Evolutionary conservation across 2,888 invertebrate genomes (phyloP).

Genomic region (Heliconius cydno): DNA sequence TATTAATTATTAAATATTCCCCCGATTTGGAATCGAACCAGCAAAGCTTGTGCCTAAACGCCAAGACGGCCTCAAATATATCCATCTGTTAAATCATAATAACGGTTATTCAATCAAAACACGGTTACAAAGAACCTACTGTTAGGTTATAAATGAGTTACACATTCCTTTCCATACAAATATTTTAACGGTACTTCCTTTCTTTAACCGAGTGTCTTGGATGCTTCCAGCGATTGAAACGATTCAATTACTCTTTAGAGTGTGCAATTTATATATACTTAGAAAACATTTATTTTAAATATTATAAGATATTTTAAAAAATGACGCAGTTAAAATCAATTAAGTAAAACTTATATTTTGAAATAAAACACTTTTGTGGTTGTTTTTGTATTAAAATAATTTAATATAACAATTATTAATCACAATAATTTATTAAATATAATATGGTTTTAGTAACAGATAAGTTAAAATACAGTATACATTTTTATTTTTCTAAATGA

Average conservation of each 20-base stretch:
- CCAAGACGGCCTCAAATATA: neutral
- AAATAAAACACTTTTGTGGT: neutral
- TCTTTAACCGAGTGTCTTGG: neutral
- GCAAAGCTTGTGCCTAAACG: neutral
- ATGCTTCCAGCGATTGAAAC: neutral
- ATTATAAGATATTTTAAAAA: too few species aligned
- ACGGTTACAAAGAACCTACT: slow-evolving; percentile 5
- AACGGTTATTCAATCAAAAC: slow-evolving; percentile 20
- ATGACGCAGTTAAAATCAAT: neutral
- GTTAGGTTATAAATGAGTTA: slow-evolving; percentile 20
- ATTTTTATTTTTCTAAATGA: too few species aligned
- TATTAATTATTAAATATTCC: neutral
- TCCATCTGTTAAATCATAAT: neutral
- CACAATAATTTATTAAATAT: neutral
- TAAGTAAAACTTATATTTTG: neutral
- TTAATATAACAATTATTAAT: neutral
- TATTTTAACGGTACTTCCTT: slow-evolving; percentile 15
- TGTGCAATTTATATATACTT: neutral
- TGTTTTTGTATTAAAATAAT: neutral
- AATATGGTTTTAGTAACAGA: too few species aligned
- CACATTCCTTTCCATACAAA: slow-evolving; percentile 23
- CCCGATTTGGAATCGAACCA: neutral
- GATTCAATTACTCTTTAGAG: neutral
- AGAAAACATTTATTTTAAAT: neutral
- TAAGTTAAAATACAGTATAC: too few species aligned